phyloP scores from a whole-genome alignment of 2,113 vertebrate genomes.

The Phodopus roborovskii region DNA sequence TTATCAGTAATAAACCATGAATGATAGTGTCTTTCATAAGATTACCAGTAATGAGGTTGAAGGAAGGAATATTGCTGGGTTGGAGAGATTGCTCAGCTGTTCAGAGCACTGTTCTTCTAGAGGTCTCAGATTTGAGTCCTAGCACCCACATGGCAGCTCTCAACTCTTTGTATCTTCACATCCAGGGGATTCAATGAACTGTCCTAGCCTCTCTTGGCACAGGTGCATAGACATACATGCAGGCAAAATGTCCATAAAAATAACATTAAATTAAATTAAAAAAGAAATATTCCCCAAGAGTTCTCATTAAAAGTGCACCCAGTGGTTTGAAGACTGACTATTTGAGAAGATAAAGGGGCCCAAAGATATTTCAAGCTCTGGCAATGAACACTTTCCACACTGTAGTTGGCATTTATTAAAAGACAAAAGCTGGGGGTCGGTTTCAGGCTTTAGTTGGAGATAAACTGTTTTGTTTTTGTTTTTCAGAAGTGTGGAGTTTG shows the following conservation, averaged over 20 bases:
- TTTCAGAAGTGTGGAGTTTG: neutral
- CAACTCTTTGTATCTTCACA: neutral
- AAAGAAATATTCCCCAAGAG: neutral
- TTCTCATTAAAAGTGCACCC: neutral
- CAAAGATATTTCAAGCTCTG: neutral
- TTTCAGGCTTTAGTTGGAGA: neutral
- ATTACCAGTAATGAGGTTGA: neutral
- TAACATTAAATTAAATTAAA: neutral
- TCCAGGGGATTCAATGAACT: neutral
- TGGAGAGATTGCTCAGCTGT: neutral
- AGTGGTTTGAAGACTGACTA: neutral
- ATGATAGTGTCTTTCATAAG: neutral
- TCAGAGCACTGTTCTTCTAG: neutral
- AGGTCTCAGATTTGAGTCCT: neutral
- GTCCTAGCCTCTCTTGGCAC: neutral
- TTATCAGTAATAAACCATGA: neutral
- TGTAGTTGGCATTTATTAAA: neutral
- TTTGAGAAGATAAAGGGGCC: neutral
- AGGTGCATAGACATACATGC: neutral
- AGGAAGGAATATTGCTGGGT: neutral
- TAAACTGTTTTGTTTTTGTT: neutral
- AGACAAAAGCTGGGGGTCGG: neutral
- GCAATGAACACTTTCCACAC: neutral
- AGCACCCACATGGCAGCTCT: neutral
- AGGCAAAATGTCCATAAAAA: neutral